Evolutionary conservation across 1,140 invertebrate genomes (phyloP).

Genomic region (Portunus trituberculatus): DNA sequence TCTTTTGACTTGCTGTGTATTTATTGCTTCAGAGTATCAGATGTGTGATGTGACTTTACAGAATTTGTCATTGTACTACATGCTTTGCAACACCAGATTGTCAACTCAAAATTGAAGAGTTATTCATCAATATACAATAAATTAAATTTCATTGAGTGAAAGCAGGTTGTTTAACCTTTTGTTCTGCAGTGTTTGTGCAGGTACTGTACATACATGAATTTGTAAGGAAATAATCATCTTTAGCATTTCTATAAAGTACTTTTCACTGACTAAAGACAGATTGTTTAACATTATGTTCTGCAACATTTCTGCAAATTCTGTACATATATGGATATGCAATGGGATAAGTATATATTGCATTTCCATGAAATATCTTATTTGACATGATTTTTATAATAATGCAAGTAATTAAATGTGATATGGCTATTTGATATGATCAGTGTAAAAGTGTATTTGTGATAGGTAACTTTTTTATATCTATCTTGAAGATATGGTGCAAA

Average conservation of each 20-base stretch:
- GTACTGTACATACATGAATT: neutral
- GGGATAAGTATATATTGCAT: too few relatives aligned
- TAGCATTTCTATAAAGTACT: too few relatives aligned
- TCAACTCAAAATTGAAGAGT: neutral
- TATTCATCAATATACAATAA: neutral
- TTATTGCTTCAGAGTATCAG: neutral
- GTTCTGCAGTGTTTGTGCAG: neutral
- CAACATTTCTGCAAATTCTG: neutral
- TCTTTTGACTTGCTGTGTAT: neutral
- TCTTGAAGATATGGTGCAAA: too few relatives aligned
- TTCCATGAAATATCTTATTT: too few relatives aligned
- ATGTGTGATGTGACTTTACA: neutral
- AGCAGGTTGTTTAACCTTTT: constrained; percentile 8
- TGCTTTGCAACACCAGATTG: neutral
- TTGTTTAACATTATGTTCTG: neutral
- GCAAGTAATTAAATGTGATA: too few relatives aligned
- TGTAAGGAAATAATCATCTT: neutral
- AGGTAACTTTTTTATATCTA: too few relatives aligned
- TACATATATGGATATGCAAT: neutral
- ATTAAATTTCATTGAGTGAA: neutral
- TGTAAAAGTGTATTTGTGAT: too few relatives aligned
- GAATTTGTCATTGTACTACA: neutral
- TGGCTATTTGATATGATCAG: too few relatives aligned
- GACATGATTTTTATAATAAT: too few relatives aligned
- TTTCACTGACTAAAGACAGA: neutral